Evolutionary conservation across 64 coral and sea anemone genomes (phyloP).

Genomic region (Actinia equina): DNA sequence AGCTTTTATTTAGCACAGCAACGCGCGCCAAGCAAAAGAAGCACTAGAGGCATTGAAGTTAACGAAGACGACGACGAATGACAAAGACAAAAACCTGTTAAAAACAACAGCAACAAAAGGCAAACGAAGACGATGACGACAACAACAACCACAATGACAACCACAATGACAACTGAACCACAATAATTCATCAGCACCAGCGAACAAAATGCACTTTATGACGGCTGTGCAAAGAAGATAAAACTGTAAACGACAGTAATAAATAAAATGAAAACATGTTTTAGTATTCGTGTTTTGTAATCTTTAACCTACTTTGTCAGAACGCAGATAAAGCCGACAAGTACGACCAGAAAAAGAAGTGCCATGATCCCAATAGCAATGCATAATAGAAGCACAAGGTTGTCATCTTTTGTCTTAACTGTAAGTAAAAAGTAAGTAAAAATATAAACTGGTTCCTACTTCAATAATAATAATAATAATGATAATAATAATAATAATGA

Average conservation of each 20-base stretch:
- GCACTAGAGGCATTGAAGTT: too few relatives aligned
- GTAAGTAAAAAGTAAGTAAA: not conserved
- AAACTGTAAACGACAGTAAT: too few relatives aligned
- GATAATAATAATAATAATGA: too few relatives aligned
- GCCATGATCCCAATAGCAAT: not conserved
- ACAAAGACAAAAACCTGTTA: too few relatives aligned
- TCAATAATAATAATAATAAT: too few relatives aligned
- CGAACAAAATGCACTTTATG: not conserved
- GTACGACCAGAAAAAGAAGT: conserved; percentile 3
- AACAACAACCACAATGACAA: not conserved
- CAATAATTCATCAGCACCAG: not conserved
- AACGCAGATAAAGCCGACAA: conserved; percentile 4
- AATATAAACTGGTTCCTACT: too few relatives aligned
- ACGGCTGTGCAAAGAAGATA: too few relatives aligned
- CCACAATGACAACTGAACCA: not conserved
- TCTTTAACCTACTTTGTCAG: not conserved
- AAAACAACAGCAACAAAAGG: not conserved
- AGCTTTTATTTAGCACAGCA: too few relatives aligned
- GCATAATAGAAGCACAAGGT: not conserved
- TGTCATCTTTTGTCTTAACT: not conserved
- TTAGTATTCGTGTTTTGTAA: too few relatives aligned
- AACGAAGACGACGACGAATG: too few relatives aligned
- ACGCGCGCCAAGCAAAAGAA: too few relatives aligned
- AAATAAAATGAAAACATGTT: too few relatives aligned
- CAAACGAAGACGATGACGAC: not conserved